phyloP scores from a whole-genome alignment of 2,797 vertebrate genomes.

The Chlorospingus semifuscus region DNA sequence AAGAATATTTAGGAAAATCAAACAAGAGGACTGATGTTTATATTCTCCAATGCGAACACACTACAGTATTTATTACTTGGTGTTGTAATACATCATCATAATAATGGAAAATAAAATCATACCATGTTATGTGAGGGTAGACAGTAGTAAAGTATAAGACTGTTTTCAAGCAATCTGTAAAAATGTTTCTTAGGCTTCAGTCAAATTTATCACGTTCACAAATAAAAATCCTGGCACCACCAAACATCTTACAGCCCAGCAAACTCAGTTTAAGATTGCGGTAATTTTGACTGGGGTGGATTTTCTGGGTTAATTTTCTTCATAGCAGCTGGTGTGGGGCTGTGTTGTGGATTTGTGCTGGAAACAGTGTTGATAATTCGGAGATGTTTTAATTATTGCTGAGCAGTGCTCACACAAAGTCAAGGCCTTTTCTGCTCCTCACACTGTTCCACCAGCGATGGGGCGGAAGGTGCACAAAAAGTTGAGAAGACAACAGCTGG shows the following conservation, averaged over 20 bases:
- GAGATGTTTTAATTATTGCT: not conserved
- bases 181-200: not conserved
- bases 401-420: not conserved
- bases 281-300: not conserved
- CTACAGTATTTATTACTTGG: not conserved
- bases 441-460: fast-evolving
- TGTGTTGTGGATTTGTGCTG: not conserved
- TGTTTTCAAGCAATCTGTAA: not conserved
- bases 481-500: not conserved
- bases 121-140: not conserved
- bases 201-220: not conserved
- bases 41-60: not conserved
- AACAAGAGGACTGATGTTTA: not conserved
- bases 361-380: not conserved
- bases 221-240: not conserved
- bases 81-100: not conserved
- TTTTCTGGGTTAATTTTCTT: not conserved
- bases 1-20: not conserved
- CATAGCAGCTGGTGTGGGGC: not conserved
- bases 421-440: not conserved
- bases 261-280: not conserved
- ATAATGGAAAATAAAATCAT: not conserved
- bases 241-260: not conserved
- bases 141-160: not conserved
- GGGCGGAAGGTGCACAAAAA: not conserved